Conservation (phyloP, 2,888 invertebrate species). For the Zelleria hepariella region DNA sequence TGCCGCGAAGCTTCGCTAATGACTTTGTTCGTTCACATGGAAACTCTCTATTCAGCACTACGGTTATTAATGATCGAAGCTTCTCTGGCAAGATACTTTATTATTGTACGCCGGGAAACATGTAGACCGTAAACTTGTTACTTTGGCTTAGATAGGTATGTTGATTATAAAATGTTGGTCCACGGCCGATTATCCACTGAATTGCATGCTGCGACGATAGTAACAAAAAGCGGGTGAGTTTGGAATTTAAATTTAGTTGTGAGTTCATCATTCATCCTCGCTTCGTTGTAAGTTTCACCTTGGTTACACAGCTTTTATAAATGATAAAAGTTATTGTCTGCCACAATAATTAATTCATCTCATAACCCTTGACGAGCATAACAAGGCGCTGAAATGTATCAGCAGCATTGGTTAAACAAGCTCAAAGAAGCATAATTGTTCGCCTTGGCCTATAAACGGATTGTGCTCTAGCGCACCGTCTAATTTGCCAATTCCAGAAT, state of each 20-base stretch:
- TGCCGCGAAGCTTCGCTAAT: slow-evolving; percentile 4
- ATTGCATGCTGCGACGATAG: no score
- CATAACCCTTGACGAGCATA: not conserved
- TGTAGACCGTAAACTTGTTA: not conserved
- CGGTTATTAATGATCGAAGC: not conserved
- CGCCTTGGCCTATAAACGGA: slow-evolving; percentile 62
- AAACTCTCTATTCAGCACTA: not conserved
- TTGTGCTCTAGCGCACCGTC: slow-evolving; percentile 40
- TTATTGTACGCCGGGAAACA: not conserved
- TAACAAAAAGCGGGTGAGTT: no score
- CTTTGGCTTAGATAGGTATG: not conserved
- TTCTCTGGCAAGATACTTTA: not conserved
- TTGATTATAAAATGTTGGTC: no score
- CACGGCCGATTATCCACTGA: no score
- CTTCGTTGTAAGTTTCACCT: no score
- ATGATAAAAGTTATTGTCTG: no score
- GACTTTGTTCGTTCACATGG: not conserved
- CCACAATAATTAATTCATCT: no score
- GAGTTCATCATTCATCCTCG: no score
- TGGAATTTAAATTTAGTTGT: no score
- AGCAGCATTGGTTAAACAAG: slow-evolving; percentile 9
- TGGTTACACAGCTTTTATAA: no score
- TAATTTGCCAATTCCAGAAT: slow-evolving; percentile 67
- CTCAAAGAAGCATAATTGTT: slow-evolving; percentile 45
- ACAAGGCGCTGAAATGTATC: not conserved